phyloP scores from a whole-genome alignment of 2,888 invertebrate genomes.

The Cheilosia vulpina region DNA sequence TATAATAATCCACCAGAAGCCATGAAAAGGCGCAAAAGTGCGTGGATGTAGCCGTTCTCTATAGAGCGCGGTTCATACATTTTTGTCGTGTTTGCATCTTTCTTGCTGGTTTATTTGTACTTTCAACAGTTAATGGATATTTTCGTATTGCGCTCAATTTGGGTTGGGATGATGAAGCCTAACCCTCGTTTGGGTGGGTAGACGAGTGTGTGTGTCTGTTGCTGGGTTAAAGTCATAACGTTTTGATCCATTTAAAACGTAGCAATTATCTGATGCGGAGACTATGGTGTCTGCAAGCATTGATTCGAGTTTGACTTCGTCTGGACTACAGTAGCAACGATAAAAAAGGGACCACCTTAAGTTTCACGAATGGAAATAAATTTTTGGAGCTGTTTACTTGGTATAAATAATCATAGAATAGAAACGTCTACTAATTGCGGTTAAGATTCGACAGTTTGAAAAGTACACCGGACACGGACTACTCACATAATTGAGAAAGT shows the following conservation, averaged over 20 bases:
- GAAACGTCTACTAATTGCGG: no score
- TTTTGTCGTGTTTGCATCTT: slow-evolving; percentile 53
- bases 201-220: not conserved
- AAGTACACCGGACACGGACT: no score
- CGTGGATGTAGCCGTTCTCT: slow-evolving; percentile 64
- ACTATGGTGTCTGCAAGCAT: not conserved
- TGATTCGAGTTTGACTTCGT: not conserved
- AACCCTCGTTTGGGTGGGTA: slow-evolving; percentile 61
- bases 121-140: slow-evolving; percentile 45
- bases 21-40: slow-evolving; percentile 53
- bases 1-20: slow-evolving; percentile 34
- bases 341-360: not conserved
- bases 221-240: slow-evolving; percentile 39
- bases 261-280: slow-evolving; percentile 40
- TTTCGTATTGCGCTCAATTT: slow-evolving; percentile 39
- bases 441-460: no score
- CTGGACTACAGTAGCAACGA: slow-evolving; percentile 2
- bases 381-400: no score
- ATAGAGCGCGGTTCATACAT: slow-evolving; percentile 46
- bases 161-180: slow-evolving; percentile 53
- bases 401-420: no score
- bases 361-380: no score
- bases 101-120: slow-evolving; percentile 21
- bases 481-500: no score
- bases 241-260: slow-evolving; percentile 61